Evolutionary conservation across 2,888 invertebrate genomes (phyloP).

Genomic region (Chrysina gloriosa): DNA sequence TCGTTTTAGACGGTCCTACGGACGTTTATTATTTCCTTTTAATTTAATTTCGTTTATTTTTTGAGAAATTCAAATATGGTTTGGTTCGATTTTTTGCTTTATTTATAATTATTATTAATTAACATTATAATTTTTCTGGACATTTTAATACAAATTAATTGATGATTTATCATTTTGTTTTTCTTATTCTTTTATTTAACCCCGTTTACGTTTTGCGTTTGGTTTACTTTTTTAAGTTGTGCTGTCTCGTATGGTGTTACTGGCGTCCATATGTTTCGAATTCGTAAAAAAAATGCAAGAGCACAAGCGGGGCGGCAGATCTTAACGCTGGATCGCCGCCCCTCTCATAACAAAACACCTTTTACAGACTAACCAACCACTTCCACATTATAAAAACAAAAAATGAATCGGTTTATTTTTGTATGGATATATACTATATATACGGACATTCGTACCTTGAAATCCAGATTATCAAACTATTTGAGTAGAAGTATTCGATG

Average conservation of each 20-base stretch:
- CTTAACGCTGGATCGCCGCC: conserved; percentile 41
- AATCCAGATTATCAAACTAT: conserved; percentile 51
- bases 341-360: conserved; percentile 26
- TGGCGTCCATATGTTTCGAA: conserved; percentile 55
- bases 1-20: conserved; percentile 16
- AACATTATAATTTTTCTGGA: conserved; percentile 51
- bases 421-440: conserved; percentile 50
- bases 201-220: conserved; percentile 36
- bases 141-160: conserved; percentile 51
- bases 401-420: conserved; percentile 61
- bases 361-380: conserved; percentile 61
- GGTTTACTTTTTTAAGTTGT: conserved; percentile 48
- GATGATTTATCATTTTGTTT: conserved; percentile 53
- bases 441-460: conserved; percentile 56
- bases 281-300: conserved; percentile 43
- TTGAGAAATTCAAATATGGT: conserved; percentile 57
- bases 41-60: conserved; percentile 51
- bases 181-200: conserved; percentile 48
- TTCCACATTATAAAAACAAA: conserved; percentile 54
- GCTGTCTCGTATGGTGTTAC: conserved; percentile 61
- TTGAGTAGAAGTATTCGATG: neutral
- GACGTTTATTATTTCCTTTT: conserved; percentile 46
- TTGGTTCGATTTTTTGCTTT: conserved; percentile 50
- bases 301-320: conserved; percentile 48
- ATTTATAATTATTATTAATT: conserved; percentile 43